Evolutionary conservation across 2,113 vertebrate species (phyloP).

Genomic region (Glaucidium brasilianum): DNA sequence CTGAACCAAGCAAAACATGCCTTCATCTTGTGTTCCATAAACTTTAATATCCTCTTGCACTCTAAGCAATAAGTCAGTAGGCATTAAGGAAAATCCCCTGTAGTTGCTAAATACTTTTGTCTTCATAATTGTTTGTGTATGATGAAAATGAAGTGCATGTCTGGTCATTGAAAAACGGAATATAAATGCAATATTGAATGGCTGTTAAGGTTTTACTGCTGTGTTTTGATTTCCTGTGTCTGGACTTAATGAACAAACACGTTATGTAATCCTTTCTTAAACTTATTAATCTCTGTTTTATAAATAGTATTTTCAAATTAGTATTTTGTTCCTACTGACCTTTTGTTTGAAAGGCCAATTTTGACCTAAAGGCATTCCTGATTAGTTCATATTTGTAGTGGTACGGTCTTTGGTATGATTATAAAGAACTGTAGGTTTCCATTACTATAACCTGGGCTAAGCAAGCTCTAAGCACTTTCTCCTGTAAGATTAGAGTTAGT

Average conservation of each 20-base stretch:
- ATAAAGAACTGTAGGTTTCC: neutral
- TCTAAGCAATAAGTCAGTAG: neutral
- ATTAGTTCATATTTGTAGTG: neutral
- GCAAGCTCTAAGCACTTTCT: neutral
- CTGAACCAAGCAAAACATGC: neutral
- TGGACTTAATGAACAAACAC: neutral
- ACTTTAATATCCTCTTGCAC: neutral
- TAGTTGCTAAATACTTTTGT: neutral
- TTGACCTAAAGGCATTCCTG: neutral
- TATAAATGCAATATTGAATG: neutral
- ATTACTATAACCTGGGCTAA: neutral
- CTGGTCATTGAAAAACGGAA: neutral
- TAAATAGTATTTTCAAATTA: neutral
- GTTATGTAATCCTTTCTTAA: neutral
- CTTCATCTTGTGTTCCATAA: neutral
- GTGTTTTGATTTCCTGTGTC: neutral
- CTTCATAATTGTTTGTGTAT: neutral
- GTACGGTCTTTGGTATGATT: neutral
- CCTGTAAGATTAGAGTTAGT: neutral
- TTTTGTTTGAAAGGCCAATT: neutral
- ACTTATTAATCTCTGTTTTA: neutral
- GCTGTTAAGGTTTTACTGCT: neutral
- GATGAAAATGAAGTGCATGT: accelerated
- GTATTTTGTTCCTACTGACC: neutral
- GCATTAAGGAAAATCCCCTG: neutral